phyloP scores from a whole-genome alignment of 35 echinoderm and acorn worm species.

The Acanthaster planci region DNA sequence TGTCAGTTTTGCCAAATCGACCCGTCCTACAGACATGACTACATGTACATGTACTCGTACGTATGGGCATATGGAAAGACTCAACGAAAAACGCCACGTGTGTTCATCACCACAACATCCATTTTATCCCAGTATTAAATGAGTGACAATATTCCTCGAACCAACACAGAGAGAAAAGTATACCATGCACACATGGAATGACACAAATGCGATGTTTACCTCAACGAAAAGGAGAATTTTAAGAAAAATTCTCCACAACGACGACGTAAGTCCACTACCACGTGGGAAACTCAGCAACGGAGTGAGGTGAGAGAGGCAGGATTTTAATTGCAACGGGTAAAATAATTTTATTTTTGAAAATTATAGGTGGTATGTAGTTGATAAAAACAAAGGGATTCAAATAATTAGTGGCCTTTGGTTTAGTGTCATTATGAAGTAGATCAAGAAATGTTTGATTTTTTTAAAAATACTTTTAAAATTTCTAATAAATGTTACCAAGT shows the following conservation, averaged over 20 bases:
- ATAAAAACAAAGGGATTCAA: too few species aligned
- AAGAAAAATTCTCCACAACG: neutral
- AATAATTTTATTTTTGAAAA: neutral
- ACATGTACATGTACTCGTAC: too few species aligned
- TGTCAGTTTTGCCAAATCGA: too few species aligned
- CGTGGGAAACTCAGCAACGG: slow-evolving; percentile 9
- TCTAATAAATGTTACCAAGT: neutral
- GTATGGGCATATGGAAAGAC: too few species aligned
- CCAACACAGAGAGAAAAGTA: neutral
- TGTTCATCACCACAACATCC: neutral
- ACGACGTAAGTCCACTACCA: neutral
- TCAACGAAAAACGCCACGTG: neutral
- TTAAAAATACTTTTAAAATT: too few species aligned
- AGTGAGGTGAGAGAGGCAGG: neutral
- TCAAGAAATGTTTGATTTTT: too few species aligned
- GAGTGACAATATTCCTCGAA: neutral
- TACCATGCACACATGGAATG: too few species aligned
- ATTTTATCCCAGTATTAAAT: neutral
- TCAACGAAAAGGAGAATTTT: slow-evolving; percentile 9
- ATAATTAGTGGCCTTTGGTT: too few species aligned
- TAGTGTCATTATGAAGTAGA: too few species aligned
- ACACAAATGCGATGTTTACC: slow-evolving; percentile 1
- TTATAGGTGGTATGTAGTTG: too few species aligned
- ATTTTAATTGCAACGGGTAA: neutral
- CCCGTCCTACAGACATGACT: too few species aligned